Evolutionary conservation across 1,140 invertebrate species (phyloP).

Genomic region (Formica selysi): DNA sequence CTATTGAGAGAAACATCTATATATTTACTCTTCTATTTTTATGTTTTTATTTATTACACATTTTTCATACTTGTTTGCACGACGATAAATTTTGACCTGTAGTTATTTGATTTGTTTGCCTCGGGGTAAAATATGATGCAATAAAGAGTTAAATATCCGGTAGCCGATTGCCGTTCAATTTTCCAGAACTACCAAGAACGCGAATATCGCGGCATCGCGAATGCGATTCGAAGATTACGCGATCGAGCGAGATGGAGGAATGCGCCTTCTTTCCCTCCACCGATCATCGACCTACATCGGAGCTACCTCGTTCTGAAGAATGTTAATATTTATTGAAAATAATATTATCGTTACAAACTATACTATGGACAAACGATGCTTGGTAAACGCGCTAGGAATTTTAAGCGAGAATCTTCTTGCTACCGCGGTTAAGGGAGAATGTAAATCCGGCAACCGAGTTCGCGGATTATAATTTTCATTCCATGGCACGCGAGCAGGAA

Average conservation of each 20-base stretch:
- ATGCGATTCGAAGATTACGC: constrained; percentile 18
- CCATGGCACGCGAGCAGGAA: constrained; percentile 42
- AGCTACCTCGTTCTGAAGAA: not conserved
- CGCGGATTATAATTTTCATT: constrained; percentile 55
- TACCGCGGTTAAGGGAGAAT: constrained; percentile 63
- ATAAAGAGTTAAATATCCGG: constrained; percentile 56
- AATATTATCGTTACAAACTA: constrained; percentile 63
- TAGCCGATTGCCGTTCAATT: constrained; percentile 38
- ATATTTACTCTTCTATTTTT: not conserved
- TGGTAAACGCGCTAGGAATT: constrained; percentile 66
- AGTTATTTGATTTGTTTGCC: constrained; percentile 40
- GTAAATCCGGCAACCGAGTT: constrained; percentile 53
- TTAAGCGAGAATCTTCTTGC: constrained; percentile 67
- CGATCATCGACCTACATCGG: not conserved
- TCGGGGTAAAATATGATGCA: not conserved
- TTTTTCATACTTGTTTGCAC: constrained; percentile 9
- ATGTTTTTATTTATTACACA: constrained; percentile 9
- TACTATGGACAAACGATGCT: constrained; percentile 42
- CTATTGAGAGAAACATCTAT: not conserved
- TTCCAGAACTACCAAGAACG: constrained; percentile 20
- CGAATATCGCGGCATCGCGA: constrained; percentile 15
- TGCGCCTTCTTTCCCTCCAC: not conserved
- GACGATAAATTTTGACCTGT: constrained; percentile 24
- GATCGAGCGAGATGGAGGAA: not conserved
- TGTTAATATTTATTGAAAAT: constrained; percentile 71